Evolutionary conservation across 2,113 vertebrate species (phyloP).

Genomic region (Cryptotis parvus): DNA sequence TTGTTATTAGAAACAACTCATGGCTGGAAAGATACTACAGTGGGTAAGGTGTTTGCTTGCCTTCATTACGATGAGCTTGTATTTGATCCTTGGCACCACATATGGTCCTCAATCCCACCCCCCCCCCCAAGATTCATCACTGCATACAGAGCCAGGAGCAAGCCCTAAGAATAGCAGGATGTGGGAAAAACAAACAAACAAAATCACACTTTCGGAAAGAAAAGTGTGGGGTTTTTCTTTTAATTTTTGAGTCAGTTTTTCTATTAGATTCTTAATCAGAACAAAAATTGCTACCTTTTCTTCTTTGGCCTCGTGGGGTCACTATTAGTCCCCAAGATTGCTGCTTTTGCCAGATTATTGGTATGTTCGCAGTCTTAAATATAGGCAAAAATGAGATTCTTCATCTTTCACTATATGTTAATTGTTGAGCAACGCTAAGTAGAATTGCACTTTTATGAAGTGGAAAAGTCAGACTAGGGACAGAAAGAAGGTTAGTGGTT

Average conservation of each 20-base stretch:
- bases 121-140: no score
- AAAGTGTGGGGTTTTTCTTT: neutral
- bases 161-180: no score
- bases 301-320: neutral
- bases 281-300: neutral
- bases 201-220: slow-evolving; percentile 14
- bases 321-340: neutral
- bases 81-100: no score
- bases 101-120: no score
- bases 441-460: slow-evolving; percentile 26
- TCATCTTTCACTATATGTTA: neutral
- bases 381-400: neutral
- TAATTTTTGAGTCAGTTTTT: neutral
- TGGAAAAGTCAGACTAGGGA: neutral
- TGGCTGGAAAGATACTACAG: neutral
- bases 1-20: slow-evolving; percentile 30
- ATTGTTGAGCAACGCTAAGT: neutral
- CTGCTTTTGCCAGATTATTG: neutral
- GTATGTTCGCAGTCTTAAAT: neutral
- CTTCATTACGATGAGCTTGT: neutral
- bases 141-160: no score
- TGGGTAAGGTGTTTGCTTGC: neutral
- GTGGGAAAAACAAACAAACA: neutral
- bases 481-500: no score
- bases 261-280: neutral